Evolutionary conservation across 2,797 vertebrate genomes (phyloP).

Genomic region (Pelochelys cantorii): DNA sequence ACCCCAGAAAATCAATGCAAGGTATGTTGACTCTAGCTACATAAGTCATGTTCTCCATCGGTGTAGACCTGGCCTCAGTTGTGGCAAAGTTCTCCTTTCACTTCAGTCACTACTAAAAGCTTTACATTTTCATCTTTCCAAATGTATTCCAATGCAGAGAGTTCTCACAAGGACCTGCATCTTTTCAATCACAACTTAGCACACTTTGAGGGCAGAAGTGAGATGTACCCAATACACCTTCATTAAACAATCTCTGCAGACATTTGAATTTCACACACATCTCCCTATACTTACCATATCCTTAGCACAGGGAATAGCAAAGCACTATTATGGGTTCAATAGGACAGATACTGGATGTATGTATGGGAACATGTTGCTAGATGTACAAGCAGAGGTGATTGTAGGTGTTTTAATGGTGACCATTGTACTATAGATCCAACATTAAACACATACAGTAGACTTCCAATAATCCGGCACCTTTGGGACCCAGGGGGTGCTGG

Average conservation of each 20-base stretch:
- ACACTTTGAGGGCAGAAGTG: background rate
- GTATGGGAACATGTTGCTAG: background rate
- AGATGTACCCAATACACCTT: background rate
- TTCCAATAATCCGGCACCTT: no score
- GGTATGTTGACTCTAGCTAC: no score
- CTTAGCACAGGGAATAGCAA: background rate
- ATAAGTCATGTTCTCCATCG: no score
- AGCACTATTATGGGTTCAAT: background rate
- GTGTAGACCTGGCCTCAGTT: no score
- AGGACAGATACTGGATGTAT: background rate
- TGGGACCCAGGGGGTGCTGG: no score
- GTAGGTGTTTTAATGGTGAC: background rate
- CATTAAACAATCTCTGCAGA: background rate
- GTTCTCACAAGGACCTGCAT: background rate
- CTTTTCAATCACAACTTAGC: background rate
- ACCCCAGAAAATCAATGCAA: no score
- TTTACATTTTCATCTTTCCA: background rate
- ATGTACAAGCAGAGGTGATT: background rate
- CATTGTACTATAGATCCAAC: background rate
- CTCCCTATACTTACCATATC: background rate
- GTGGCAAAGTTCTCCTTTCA: background rate
- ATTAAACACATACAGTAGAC: background rate
- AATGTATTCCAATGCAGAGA: background rate
- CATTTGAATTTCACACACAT: background rate
- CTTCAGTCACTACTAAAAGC: background rate